Evolutionary conservation across 1,140 invertebrate genomes (phyloP), one percentile per base, ranked within the genome.

Genomic region (Ostrea denselamellosa): DNA sequence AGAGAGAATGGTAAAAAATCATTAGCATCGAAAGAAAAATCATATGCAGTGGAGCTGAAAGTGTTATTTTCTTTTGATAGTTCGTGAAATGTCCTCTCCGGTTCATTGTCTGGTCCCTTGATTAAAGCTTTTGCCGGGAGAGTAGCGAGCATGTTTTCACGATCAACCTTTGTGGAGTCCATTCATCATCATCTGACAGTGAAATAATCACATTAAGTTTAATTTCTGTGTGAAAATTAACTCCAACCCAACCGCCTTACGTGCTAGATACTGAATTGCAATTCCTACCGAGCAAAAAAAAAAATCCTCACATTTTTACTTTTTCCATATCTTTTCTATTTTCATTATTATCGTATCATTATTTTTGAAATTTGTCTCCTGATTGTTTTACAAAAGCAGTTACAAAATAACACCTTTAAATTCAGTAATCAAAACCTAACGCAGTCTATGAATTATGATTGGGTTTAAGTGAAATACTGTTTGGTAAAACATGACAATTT

Each of bases 171-270:
- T 53, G 82, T 54, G 17, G 51, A 53, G 82, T 52, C 53, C 82
- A 54, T 83, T 83, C 44, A 83, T 83, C 82, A 83, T 83, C 53
- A 83, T 54, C 53, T 83, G 82, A 83, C 82, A 83, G 82, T 83
- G 51, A 54, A 54, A 83, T 83, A 83, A 83, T 83, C 82, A 83
- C 44, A 83, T 83, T 54, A 54, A 54, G 51, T 83, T 83, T 83
- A 83, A 83, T 83, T 83, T 83, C 82, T 19, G 82, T 52, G 53
- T 83, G 82, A 83, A 54, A 83, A 83, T 83, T 83, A 83, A 83
- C 82, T 54, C 53, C n/a, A 83, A 83, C 82, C 53, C 44, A 81
- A 51, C 53, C 22, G 53, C 53, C 82, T 83, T 83, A 53, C 53
- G 68, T 77, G 68, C 28, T 77, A 77, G 68, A 25, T 25, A 34